These are phyloP conservation scores for Pangasius larnaudii DNA, from an alignment of 2,797 vertebrate species.

Conservation along the genomic window DNA sequence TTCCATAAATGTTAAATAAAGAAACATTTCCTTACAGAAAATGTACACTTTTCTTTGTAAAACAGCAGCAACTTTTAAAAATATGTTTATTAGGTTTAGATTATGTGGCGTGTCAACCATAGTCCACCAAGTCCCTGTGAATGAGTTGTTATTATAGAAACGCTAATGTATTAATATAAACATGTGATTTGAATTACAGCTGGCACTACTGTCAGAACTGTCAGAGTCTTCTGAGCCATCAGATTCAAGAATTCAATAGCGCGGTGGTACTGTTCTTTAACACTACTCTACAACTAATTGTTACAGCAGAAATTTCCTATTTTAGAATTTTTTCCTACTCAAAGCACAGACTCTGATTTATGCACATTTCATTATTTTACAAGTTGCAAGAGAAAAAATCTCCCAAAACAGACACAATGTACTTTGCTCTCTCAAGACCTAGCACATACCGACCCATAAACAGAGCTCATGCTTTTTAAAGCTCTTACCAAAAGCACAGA, in stretches of 20 bases:
- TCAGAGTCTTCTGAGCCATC: too few species aligned
- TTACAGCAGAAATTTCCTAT: background rate
- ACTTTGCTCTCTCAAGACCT: conserved; percentile 17
- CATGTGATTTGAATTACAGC: background rate
- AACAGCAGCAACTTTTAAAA: background rate
- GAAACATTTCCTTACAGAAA: background rate
- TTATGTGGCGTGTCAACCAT: background rate
- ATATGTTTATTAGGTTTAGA: background rate
- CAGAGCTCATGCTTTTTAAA: conserved; percentile 33
- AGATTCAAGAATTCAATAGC: too few species aligned
- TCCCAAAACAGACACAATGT: conserved; percentile 18
- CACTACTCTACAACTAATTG: background rate
- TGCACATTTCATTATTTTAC: background rate
- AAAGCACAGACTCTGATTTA: background rate
- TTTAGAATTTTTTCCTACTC: background rate
- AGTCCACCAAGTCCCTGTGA: background rate
- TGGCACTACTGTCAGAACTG: too few species aligned
- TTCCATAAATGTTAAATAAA: background rate
- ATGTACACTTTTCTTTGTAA: background rate
- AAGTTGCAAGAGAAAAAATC: background rate
- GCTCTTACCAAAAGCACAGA: conserved; percentile 24
- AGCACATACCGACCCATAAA: conserved; percentile 29
- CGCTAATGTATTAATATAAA: background rate
- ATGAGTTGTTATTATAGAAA: background rate
- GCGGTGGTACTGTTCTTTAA: background rate